Evolutionary conservation across 2,888 invertebrate species (phyloP), one percentile per base, ranked within the genome.

Genomic region (Bombylius discolor): DNA sequence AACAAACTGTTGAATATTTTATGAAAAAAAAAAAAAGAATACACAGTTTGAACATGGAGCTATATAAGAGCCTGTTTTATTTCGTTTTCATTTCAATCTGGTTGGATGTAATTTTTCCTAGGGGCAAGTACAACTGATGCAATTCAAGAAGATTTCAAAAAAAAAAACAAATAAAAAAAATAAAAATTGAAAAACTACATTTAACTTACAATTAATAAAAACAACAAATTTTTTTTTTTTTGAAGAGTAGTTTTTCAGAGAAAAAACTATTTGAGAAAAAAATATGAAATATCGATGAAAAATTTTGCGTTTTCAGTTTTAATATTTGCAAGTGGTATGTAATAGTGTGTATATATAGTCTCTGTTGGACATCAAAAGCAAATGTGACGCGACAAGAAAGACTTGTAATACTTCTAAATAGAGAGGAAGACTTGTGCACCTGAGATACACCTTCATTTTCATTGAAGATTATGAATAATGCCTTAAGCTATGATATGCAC

Each of bases 41-140:
- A 3, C 23, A 23, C 3, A 23, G 23, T 23, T 23, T 3, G 23
- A 23, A 23, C 23, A 23, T 1, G 23, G 23, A 23, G 3, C 23
- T 23, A 23, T 23, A 23, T 23, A 23, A 3, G 23, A 42, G 39
- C 39, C 49, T 45, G 47, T 49, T 45, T 44, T 44, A 48, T 49
- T 54, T 54, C 54, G n/a, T 49, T 54, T 54, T 54, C 54, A 54
- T 54, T 54, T 49, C 49, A 45, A 14, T 32, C 45, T 31, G 9
- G 8, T 14, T 45, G 14, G n/a, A 46, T 23, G 8, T 23, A 31
- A 34, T 32, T 34, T 14, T 14, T 14, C 32, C 34, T 48, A 9
- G 39, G 13, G 31, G 33, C 42, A 31, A 32, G 14, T 12, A 34
- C 39, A 31, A 48, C 32, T 31, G 3, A 33, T 14, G 34, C 36